phyloP scores from a whole-genome alignment of 2,797 vertebrate species.

The Lophotriccus pileatus region DNA sequence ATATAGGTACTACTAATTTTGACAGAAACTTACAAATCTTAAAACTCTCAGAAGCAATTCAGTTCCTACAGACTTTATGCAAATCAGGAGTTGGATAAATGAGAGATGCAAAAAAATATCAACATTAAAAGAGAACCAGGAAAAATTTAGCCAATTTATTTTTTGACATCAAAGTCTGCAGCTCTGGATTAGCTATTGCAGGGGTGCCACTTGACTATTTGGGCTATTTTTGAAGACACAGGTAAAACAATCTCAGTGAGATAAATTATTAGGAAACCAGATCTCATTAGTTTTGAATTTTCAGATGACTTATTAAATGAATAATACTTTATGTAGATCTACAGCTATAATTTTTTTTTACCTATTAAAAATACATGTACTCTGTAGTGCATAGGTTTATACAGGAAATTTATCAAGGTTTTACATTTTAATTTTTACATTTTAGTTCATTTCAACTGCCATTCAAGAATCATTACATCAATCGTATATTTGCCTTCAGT shows the following conservation, averaged over 20 bases:
- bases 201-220: neutral
- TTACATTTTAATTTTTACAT: neutral
- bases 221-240: neutral
- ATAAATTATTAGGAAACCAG: neutral
- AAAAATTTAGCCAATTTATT: neutral
- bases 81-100: neutral
- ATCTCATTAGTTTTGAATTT: neutral
- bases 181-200: neutral
- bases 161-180: neutral
- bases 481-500: neutral
- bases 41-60: neutral
- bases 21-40: neutral
- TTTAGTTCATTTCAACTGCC: neutral
- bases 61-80: neutral
- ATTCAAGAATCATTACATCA: neutral
- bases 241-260: neutral
- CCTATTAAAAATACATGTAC: neutral
- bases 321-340: neutral
- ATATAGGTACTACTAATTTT: neutral
- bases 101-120: neutral
- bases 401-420: neutral
- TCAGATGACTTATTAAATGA: neutral
- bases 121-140: neutral
- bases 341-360: neutral
- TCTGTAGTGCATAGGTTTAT: neutral